Evolutionary conservation across 2,113 vertebrate species (phyloP).

Genomic region (Seriola rivoliana): DNA sequence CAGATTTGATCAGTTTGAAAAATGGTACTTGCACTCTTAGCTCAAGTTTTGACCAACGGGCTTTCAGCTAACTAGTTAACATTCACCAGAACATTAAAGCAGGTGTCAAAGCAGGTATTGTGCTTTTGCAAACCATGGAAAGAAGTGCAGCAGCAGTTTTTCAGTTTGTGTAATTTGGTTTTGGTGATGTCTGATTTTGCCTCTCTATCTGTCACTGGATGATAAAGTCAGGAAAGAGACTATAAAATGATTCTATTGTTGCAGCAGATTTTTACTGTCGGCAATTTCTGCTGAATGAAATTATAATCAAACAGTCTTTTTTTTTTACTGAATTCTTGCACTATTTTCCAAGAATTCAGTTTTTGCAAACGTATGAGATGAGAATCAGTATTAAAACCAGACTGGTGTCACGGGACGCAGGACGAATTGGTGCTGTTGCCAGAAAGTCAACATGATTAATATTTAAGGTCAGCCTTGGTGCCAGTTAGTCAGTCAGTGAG

Average conservation of each 20-base stretch:
- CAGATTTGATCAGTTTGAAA: background rate
- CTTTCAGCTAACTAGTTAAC: background rate
- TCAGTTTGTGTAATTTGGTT: background rate
- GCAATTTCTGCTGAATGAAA: background rate
- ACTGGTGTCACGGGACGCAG: background rate
- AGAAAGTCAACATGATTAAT: conserved; percentile 25
- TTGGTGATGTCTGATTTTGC: background rate
- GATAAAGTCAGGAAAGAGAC: background rate
- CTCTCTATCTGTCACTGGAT: background rate
- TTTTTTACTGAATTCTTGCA: background rate
- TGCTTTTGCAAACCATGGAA: background rate
- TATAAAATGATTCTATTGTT: background rate
- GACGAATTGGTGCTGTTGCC: conserved; percentile 13
- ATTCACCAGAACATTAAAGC: background rate
- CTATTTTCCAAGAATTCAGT: background rate
- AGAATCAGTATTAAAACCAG: background rate
- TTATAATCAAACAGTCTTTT: background rate
- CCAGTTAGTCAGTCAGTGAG: conserved; percentile 34
- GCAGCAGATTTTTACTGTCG: background rate
- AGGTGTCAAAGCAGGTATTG: background rate
- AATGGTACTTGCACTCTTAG: background rate
- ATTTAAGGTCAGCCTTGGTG: conserved; percentile 19
- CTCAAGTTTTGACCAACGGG: background rate
- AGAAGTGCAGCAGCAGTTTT: background rate
- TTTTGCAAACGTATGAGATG: background rate